Evolutionary conservation across 2,888 invertebrate species (phyloP), one percentile per base, ranked within the genome.

Genomic region (Caenorhabditis sp.): DNA sequence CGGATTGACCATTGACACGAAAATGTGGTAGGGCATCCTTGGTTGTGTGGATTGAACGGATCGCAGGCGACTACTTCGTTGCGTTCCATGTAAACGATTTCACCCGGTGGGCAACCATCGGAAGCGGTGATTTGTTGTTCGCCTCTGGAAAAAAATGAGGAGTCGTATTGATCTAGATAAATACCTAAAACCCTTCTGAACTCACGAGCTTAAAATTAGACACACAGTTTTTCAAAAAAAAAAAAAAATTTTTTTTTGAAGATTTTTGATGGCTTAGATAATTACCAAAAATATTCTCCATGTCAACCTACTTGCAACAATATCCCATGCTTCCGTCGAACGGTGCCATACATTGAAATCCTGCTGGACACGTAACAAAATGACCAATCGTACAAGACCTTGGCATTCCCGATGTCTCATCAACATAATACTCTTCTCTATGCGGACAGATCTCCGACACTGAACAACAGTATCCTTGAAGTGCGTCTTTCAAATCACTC

Each of bases 381-480:
- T 82, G 80, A 1, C 83, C 83, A 26, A 81, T 76, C 10, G 83
- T 80, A 36, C 83, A 83, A 2, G 77, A 75, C 12, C 83, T 63
- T 1, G 83, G 83, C 83, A 83, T 83, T 63, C 78, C 77, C 7
- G 79, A 79, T 21, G 62, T 68, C 43, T 82, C 82, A 56, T 83
- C 83, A 36, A 83, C 60, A 52, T 76, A 83, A 49, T 83, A 83
- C 27, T 83, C 82, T 38, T 83, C 83, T n/a, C 71, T 60, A 52
- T 83, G 77, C 0, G 83, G 83, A 63, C 83, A 83, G 27, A 83
- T 83, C 54, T 83, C 82, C 25, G 78, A 72, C 1, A 79, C 77
- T 0, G 82, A 82, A 52, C 83, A 83, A 36, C 83, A 83, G 57
- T 81, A 83, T 7, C 83, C 83, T 56, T 83, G 83, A 43, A 83